Evolutionary conservation across 2,797 vertebrate genomes (phyloP).

Genomic region (Pogonophryne albipinna): DNA sequence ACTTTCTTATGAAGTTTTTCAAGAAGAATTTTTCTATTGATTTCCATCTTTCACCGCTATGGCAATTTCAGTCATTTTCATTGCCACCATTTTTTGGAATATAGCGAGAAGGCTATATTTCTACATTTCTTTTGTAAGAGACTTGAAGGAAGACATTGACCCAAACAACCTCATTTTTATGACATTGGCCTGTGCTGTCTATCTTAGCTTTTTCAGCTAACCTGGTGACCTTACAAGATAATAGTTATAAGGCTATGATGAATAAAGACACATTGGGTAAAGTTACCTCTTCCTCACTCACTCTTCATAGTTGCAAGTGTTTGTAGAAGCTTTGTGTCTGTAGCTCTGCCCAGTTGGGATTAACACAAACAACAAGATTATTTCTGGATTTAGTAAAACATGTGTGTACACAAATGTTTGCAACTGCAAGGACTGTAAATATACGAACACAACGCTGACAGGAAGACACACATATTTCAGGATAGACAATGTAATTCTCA

Average conservation of each 20-base stretch:
- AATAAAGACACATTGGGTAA: not conserved
- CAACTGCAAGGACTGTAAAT: constrained; percentile 25
- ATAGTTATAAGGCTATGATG: not conserved
- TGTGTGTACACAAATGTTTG: constrained; percentile 43
- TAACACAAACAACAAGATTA: constrained; percentile 61
- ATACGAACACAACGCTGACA: constrained; percentile 30
- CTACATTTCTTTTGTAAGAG: not conserved
- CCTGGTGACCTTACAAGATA: constrained; percentile 10
- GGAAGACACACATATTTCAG: constrained; percentile 26
- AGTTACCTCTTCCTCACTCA: constrained; percentile 22
- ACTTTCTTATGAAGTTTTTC: not conserved
- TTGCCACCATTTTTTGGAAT: not conserved
- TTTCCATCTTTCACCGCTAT: not conserved
- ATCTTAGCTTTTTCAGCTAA: constrained; percentile 4
- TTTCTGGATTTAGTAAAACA: constrained; percentile 37
- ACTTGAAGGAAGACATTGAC: no score
- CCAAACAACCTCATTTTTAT: not conserved
- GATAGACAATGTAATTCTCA: constrained; percentile 23
- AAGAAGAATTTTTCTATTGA: not conserved
- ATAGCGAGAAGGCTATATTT: not conserved
- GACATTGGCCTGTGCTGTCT: not conserved
- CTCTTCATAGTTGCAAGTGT: not conserved
- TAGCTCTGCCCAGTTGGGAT: constrained; percentile 48
- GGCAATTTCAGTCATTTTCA: not conserved
- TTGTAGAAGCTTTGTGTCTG: constrained; percentile 48